A percentile compares a stretch with the other conserved stretches of the same genome.
Evolutionary conservation across 2,113 vertebrate species (phyloP).

Genomic region (Mus spicilegus): DNA sequence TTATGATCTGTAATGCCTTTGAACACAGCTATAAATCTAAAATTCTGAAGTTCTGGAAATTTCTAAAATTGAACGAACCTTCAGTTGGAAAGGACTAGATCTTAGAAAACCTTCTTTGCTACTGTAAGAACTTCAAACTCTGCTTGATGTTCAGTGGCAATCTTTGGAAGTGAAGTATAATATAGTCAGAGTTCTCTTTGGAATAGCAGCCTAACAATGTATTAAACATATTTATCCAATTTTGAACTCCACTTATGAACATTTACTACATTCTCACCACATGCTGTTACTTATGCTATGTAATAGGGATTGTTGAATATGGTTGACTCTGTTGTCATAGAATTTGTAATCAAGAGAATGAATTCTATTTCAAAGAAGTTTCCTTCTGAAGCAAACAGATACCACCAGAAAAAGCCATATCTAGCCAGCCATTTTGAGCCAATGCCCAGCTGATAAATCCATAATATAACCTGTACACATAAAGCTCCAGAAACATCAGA

Average conservation of each 20-base stretch:
- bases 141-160: background rate
- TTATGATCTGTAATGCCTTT: background rate
- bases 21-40: background rate
- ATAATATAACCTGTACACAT: background rate
- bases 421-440: background rate
- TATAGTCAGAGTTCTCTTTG: background rate
- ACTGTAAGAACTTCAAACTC: background rate
- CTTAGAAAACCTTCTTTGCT: background rate
- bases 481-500: background rate
- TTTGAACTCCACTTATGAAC: background rate
- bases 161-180: background rate
- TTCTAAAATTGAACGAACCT: slow-evolving; percentile 5
- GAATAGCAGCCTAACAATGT: background rate
- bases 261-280: background rate
- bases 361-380: background rate
- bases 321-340: background rate
- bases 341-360: background rate
- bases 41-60: background rate
- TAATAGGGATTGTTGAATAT: background rate
- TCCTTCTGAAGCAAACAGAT: background rate
- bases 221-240: background rate
- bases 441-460: background rate
- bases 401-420: background rate
- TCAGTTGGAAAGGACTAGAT: background rate
- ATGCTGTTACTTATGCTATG: background rate